Percentiles rank a stretch among this genome's conserved stretches.
Evolutionary conservation across 2,797 vertebrate species (phyloP).

Genomic region (Echeneis naucrates): DNA sequence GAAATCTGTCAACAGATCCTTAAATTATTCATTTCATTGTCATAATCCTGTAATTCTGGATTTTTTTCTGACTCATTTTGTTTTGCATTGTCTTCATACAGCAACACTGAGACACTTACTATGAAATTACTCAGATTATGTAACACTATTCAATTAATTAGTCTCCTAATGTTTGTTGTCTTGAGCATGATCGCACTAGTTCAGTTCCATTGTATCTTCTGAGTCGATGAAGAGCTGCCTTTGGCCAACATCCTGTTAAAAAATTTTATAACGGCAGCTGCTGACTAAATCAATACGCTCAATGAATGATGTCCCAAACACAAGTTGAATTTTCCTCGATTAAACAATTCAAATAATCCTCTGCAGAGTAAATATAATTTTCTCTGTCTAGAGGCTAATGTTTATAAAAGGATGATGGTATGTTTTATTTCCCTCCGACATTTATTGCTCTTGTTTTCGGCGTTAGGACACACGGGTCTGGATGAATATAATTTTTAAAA

Average conservation of each 20-base stretch:
- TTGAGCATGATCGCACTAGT: not conserved
- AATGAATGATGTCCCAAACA: not conserved
- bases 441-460: not conserved
- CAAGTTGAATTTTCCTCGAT: not conserved
- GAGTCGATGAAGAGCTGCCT: not conserved
- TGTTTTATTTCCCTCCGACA: not conserved
- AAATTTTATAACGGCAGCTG: not conserved
- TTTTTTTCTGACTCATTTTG: not conserved
- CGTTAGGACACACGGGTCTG: not conserved
- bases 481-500: too few species aligned
- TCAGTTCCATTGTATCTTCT: not conserved
- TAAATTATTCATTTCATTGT: not conserved
- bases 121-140: not conserved
- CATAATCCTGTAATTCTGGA: not conserved
- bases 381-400: not conserved
- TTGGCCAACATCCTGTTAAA: not conserved
- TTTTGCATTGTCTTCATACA: not conserved
- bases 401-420: too few species aligned
- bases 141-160: not conserved
- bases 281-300: not conserved
- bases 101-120: not conserved
- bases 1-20: too few species aligned
- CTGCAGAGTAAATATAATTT: not conserved
- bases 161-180: not conserved
- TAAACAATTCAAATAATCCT: not conserved